Conservation (phyloP, 2,888 invertebrate species). For the Herminia tarsipennalis region DNA sequence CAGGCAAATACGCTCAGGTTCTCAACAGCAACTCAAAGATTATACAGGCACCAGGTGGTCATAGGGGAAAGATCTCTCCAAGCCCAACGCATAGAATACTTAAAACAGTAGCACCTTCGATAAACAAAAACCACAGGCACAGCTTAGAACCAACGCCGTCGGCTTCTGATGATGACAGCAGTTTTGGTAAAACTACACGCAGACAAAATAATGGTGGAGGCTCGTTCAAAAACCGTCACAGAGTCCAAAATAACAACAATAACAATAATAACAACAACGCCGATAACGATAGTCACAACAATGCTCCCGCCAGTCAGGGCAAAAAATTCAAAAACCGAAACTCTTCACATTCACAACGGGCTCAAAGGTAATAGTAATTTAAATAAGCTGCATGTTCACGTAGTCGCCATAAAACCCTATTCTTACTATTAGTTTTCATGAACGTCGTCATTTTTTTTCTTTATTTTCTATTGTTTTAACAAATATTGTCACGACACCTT, state of each 20-base stretch:
- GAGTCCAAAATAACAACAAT: constrained; percentile 57
- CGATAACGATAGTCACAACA: constrained; percentile 72
- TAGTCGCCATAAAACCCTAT: no score
- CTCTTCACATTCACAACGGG: constrained; percentile 65
- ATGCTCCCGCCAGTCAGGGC: constrained; percentile 60
- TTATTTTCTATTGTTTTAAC: no score
- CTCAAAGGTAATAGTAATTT: constrained; percentile 73
- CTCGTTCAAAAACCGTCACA: constrained; percentile 86
- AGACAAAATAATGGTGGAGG: constrained; percentile 78
- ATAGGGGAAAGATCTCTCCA: constrained; percentile 88
- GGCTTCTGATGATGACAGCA: constrained; percentile 86
- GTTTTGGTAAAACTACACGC: constrained; percentile 82
- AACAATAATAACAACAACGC: constrained; percentile 29
- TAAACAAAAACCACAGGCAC: constrained; percentile 81
- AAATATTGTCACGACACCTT: no score
- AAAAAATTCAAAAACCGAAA: constrained; percentile 81
- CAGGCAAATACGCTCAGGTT: constrained; percentile 95
- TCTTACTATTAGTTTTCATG: no score
- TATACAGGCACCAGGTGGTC: constrained; percentile 68
- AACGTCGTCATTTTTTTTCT: no score
- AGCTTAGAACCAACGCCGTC: constrained; percentile 89
- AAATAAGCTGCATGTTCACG: background rate
- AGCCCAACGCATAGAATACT: constrained; percentile 89
- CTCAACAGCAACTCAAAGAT: constrained; percentile 92
- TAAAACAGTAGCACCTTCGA: constrained; percentile 90